These are phyloP conservation scores for Zaprionus taronus DNA, from an alignment of 1,140 invertebrate genomes.

Conservation along the genomic window DNA sequence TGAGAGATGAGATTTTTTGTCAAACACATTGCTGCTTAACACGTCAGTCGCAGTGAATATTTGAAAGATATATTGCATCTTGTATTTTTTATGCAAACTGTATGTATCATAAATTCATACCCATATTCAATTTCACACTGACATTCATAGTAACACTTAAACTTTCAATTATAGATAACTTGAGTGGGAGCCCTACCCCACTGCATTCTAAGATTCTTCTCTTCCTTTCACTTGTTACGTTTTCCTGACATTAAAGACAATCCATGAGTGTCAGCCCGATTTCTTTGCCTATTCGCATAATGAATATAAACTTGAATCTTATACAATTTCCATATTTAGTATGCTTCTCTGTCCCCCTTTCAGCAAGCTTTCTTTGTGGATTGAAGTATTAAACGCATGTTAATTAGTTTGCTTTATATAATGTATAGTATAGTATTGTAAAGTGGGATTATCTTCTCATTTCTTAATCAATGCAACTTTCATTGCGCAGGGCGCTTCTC, in stretches of 20 bases:
- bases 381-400: background rate
- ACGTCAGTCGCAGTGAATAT: background rate
- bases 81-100: background rate
- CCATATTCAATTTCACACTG: background rate
- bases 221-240: constrained; percentile 1
- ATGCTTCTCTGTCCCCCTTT: background rate
- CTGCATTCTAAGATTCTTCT: background rate
- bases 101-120: background rate
- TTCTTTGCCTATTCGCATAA: background rate
- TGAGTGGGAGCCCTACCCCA: background rate
- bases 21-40: background rate
- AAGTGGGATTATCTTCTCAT: background rate
- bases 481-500: background rate
- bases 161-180: constrained; percentile 51
- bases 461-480: constrained; percentile 3
- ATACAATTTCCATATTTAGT: constrained; percentile 27
- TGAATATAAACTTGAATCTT: constrained; percentile 25
- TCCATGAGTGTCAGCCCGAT: constrained; percentile 7
- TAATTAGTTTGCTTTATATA: background rate
- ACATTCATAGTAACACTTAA: background rate
- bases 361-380: constrained; percentile 10
- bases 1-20: background rate
- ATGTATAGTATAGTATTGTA: background rate
- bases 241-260: constrained; percentile 61
- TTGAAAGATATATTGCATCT: background rate